Conservation (phyloP, 2,113 vertebrate species). For the Antennarius striatus region DNA sequence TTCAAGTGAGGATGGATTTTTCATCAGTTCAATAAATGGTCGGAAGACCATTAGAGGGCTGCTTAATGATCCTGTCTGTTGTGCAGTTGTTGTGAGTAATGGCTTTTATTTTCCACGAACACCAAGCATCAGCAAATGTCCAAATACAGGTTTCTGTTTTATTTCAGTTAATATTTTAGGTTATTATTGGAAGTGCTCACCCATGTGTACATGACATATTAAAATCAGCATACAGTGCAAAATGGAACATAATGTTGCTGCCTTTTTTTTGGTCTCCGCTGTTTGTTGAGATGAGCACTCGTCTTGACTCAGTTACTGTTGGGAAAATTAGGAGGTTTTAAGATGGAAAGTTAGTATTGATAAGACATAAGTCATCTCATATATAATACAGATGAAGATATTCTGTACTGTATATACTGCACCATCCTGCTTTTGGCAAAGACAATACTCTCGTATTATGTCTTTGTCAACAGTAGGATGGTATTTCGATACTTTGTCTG, state of each 20-base stretch:
- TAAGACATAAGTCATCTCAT: too few species aligned
- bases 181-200: slow-evolving; percentile 18
- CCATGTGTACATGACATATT: slow-evolving; percentile 11
- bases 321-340: background rate
- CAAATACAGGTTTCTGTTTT: slow-evolving; percentile 39
- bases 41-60: slow-evolving; percentile 71
- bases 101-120: slow-evolving; percentile 70
- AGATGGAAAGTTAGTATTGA: background rate
- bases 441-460: too few species aligned
- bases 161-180: slow-evolving; percentile 29
- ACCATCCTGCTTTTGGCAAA: too few species aligned
- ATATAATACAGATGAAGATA: too few species aligned
- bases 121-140: slow-evolving; percentile 71
- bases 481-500: too few species aligned
- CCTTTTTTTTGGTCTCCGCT: background rate
- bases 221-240: slow-evolving; percentile 17
- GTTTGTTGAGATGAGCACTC: too few species aligned
- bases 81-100: slow-evolving; percentile 72
- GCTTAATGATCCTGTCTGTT: slow-evolving; percentile 77
- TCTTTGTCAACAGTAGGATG: too few species aligned
- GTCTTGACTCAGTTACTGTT: background rate
- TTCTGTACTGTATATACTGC: too few species aligned
- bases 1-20: slow-evolving; percentile 71
- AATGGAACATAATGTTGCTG: background rate
- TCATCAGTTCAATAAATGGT: slow-evolving; percentile 75